phyloP scores from a whole-genome alignment of 2,888 invertebrate species.

The Dioctria rufipes region DNA sequence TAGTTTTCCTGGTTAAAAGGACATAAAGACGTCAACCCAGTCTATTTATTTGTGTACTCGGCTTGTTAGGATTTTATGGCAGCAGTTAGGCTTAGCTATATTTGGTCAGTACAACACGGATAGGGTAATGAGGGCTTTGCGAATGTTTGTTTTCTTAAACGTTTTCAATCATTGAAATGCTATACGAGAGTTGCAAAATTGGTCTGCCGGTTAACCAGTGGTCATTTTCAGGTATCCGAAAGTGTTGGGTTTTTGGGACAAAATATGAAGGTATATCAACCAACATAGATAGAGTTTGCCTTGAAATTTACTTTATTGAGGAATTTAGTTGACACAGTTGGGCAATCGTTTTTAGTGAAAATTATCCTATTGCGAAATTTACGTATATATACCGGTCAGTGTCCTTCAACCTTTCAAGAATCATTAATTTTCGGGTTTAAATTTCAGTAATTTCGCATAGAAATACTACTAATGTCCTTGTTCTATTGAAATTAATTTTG shows the following conservation, averaged over 20 bases:
- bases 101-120: neutral
- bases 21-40: conserved; percentile 45
- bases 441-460: too few species aligned
- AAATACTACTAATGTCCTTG: too few species aligned
- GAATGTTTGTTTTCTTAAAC: conserved; percentile 45
- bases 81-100: conserved; percentile 1
- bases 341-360: conserved; percentile 24
- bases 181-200: conserved; percentile 14
- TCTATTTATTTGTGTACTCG: conserved; percentile 24
- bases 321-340: conserved; percentile 17
- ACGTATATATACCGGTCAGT: too few species aligned
- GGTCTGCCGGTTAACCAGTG: neutral
- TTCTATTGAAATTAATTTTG: too few species aligned
- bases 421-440: too few species aligned
- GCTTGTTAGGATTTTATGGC: conserved; percentile 38
- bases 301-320: conserved; percentile 19
- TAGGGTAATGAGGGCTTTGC: conserved; percentile 9
- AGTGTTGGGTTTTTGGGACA: conserved; percentile 20
- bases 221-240: conserved; percentile 28
- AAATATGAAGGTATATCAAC: too few species aligned
- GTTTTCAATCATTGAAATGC: conserved; percentile 29
- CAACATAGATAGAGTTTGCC: neutral
- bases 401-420: too few species aligned
- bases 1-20: conserved; percentile 38
- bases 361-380: conserved; percentile 18